These are phyloP conservation scores for Onychostruthus taczanowskii DNA, from an alignment of 2,113 vertebrate genomes.

Conservation along the genomic window DNA sequence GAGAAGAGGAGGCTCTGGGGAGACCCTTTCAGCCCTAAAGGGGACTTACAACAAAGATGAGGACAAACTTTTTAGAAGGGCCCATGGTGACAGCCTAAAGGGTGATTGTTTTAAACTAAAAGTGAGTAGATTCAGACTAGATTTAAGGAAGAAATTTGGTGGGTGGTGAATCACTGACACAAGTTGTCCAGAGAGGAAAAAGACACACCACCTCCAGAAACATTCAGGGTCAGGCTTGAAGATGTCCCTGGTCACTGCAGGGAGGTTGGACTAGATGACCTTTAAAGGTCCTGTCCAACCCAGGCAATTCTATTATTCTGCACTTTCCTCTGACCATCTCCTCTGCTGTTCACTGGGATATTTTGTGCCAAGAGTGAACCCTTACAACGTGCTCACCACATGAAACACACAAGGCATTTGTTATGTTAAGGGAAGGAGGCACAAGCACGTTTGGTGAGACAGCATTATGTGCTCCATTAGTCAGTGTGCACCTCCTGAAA, in stretches of 20 bases:
- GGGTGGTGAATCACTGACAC: background rate
- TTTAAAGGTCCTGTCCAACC: background rate
- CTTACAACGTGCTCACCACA: background rate
- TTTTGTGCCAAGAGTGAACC: background rate
- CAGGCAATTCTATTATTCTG: background rate
- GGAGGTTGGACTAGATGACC: background rate
- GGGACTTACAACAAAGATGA: background rate
- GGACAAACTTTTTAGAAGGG: background rate
- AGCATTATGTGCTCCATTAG: background rate
- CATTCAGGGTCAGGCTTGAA: background rate
- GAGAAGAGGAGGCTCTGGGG: background rate
- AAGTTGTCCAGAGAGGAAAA: background rate
- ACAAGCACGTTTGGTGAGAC: background rate
- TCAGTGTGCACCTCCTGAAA: background rate
- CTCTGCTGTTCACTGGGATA: background rate
- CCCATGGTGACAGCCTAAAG: background rate
- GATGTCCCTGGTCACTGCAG: background rate
- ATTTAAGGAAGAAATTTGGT: background rate
- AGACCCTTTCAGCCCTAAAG: background rate
- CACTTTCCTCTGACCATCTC: background rate
- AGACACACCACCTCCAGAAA: background rate
- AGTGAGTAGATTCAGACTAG: background rate
- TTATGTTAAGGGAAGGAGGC: background rate
- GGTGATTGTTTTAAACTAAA: background rate
- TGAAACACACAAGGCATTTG: background rate